Evolutionary conservation across 2,113 vertebrate genomes (phyloP), one percentile per base, ranked within the genome.

Genomic region (Ictalurus furcatus): DNA sequence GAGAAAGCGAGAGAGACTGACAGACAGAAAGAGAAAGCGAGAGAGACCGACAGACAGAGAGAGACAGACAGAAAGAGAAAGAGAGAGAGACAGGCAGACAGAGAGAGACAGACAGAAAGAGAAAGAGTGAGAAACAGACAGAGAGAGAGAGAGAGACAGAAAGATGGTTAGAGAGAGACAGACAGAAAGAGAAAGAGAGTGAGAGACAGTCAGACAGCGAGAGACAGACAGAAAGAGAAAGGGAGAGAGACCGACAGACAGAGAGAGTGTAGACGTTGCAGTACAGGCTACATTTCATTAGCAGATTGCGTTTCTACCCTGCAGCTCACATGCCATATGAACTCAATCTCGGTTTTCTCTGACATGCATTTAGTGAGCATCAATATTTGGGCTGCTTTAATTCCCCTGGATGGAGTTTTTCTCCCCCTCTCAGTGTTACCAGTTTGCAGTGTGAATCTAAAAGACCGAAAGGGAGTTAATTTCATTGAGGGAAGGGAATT

Each of bases 331-430:
- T 86, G 13, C 91, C 94, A 96, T 95, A 93, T 95, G 95, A 95
- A 92, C 93, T 88, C 94, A 94, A 94, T 95, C 91, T 92, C 84
- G 71, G 92, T 90, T 93, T 93, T 92, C 93, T 95, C 92, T 94
- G 92, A 95, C 94, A 94, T 93, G 91, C 87, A 94, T 92, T 93
- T 92, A 95, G 94, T 95, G 92, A 94, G 94, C 58, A 90, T 94
- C 93, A 95, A 95, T 94, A 95, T 94, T 94, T 94, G 91, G 91
- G 92, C 93, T 86, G 78, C 59, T 81, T 63, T 86, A 84, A 90
- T 85, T 88, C 80, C 44, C 78, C 63, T 67, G 84, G 30, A 86
- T 73, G 84, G 87, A 84, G 52, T 28, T 19, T 28, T 25, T 65
- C 52, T 79, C 21, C 14, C 3, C n/a, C 56, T 40, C 12, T 54